Percentiles rank a stretch among this genome's conserved stretches.
Conservation (phyloP, 2,113 vertebrate species). For the Ifrita kowaldi region DNA sequence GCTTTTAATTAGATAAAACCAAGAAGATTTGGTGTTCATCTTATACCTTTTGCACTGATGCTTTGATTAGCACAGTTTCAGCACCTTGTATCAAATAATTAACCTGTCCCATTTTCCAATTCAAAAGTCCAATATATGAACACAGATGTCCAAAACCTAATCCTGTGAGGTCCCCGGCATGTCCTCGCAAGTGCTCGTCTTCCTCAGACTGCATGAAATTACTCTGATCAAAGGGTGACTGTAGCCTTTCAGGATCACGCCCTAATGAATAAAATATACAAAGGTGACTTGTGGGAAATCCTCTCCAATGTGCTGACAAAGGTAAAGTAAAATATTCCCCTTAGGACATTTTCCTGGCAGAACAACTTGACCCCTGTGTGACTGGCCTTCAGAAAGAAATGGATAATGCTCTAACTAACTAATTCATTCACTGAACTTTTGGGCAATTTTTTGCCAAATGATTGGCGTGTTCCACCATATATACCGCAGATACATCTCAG, state of each 20-base stretch:
- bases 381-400: background rate
- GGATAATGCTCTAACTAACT: background rate
- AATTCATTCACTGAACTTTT: background rate
- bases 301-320: constrained; percentile 8
- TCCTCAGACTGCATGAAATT: background rate
- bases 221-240: background rate
- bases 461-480: background rate
- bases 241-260: background rate
- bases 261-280: constrained; percentile 53
- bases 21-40: background rate
- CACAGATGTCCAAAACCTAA: background rate
- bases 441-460: background rate
- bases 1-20: constrained; percentile 4
- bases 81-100: constrained; percentile 4
- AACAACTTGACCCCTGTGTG: constrained; percentile 11
- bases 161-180: background rate
- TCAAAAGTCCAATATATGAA: background rate
- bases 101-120: background rate
- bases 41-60: background rate
- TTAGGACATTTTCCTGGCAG: constrained; percentile 38
- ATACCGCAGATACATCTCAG: background rate
- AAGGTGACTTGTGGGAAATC: constrained; percentile 5
- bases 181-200: background rate
- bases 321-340: constrained; percentile 36
- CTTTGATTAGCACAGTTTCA: background rate